These are phyloP conservation scores for Piliocolobus tephrosceles DNA, from an alignment of 2,113 vertebrate species.

Conservation along the genomic window DNA sequence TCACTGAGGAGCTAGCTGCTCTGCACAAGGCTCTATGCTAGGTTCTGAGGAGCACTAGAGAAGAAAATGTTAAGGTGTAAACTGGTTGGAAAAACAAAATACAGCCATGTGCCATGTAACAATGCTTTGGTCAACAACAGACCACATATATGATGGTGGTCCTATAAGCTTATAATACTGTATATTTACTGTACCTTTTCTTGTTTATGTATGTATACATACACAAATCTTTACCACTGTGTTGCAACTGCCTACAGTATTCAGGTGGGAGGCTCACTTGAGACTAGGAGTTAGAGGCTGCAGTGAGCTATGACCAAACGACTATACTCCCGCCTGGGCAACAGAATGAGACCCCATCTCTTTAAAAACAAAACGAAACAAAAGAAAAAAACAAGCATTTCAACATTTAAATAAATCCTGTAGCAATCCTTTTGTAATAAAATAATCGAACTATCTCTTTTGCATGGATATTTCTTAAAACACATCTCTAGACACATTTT, in stretches of 20 bases:
- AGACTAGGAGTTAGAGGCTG: background rate
- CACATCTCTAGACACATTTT: background rate
- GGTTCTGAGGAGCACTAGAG: background rate
- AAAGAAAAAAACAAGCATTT: background rate
- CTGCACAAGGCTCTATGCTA: background rate
- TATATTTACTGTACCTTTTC: background rate
- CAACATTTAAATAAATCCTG: background rate
- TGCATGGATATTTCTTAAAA: slow-evolving; percentile 2
- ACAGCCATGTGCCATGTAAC: background rate
- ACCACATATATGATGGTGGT: background rate
- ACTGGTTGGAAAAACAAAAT: background rate
- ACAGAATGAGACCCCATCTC: background rate
- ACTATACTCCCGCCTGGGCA: background rate
- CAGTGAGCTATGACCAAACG: background rate
- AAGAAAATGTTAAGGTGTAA: background rate
- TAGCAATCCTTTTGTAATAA: background rate
- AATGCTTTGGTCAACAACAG: background rate
- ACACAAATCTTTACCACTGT: background rate
- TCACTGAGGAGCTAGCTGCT: background rate
- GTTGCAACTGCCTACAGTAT: background rate
- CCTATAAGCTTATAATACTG: background rate
- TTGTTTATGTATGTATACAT: background rate
- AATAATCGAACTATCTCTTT: background rate
- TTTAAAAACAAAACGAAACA: background rate
- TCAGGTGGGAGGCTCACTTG: background rate